These are phyloP conservation scores for Yponomeuta evonymella DNA, from an alignment of 2,888 invertebrate species.

Conservation along the genomic window DNA sequence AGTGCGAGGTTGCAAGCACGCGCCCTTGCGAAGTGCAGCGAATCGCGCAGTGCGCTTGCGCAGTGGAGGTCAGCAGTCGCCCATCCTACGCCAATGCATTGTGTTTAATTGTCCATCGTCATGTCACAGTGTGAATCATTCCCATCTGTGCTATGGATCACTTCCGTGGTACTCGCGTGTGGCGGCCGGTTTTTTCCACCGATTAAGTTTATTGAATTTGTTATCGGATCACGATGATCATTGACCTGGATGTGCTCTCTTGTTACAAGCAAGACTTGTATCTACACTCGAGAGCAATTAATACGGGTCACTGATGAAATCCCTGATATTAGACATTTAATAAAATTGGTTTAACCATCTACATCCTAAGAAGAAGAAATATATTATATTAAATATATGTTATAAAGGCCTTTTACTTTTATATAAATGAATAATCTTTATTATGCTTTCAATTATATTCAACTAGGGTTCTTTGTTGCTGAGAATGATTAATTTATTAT, in stretches of 20 bases:
- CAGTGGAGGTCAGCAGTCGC: not conserved
- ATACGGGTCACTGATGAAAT: too few species aligned
- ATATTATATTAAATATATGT: too few species aligned
- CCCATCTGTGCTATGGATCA: not conserved
- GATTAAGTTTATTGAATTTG: not conserved
- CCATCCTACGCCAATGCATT: not conserved
- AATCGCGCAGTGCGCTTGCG: not conserved
- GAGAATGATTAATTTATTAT: too few species aligned
- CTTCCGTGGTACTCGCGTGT: not conserved
- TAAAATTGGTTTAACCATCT: too few species aligned
- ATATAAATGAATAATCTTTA: too few species aligned
- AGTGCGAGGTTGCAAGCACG: not conserved
- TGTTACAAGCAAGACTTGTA: not conserved
- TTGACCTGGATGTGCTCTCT: not conserved
- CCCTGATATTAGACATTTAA: too few species aligned
- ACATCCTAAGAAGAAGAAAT: too few species aligned
- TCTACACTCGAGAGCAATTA: too few species aligned
- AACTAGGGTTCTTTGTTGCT: too few species aligned
- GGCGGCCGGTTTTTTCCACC: not conserved
- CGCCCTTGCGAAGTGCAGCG: slow-evolving; percentile 8
- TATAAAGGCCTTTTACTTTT: too few species aligned
- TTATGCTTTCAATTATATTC: too few species aligned
- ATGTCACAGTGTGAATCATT: slow-evolving; percentile 9
- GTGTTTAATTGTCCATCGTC: not conserved
- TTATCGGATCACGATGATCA: not conserved